Evolutionary conservation across 2,888 invertebrate genomes (phyloP).

Genomic region (Thymelicus lineola): DNA sequence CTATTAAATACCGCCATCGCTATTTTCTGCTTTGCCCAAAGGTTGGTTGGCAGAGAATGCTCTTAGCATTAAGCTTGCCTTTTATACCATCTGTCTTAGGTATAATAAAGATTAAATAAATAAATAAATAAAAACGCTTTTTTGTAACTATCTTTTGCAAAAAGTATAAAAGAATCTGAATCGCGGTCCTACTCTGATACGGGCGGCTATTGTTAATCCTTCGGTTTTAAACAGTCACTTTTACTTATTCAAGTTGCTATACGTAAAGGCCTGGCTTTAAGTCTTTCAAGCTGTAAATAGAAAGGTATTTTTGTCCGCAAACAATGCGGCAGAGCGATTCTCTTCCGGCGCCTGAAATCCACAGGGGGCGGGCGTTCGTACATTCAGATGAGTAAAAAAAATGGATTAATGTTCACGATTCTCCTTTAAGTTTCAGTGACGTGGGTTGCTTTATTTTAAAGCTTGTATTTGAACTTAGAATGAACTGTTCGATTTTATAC

Average conservation of each 20-base stretch:
- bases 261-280: constrained; percentile 20
- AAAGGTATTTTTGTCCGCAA: constrained; percentile 31
- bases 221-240: constrained; percentile 24
- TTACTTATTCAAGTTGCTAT: constrained; percentile 20
- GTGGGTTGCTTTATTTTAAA: not conserved
- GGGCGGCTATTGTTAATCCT: constrained; percentile 4
- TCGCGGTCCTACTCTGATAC: not conserved
- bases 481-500: too few relatives aligned
- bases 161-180: not conserved
- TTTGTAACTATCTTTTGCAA: not conserved
- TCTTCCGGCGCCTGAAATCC: constrained; percentile 31
- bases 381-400: constrained; percentile 26
- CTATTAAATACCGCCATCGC: too few relatives aligned
- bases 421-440: not conserved
- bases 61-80: too few relatives aligned
- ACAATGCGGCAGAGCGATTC: constrained; percentile 26
- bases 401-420: constrained; percentile 8
- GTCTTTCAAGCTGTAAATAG: constrained; percentile 19
- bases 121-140: too few relatives aligned
- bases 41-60: too few relatives aligned
- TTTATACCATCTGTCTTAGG: too few relatives aligned
- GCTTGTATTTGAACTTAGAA: too few relatives aligned
- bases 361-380: constrained; percentile 7
- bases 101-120: too few relatives aligned
- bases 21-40: too few relatives aligned